phyloP scores from a whole-genome alignment of 2,888 invertebrate genomes.

The Epicampocera succincta region DNA sequence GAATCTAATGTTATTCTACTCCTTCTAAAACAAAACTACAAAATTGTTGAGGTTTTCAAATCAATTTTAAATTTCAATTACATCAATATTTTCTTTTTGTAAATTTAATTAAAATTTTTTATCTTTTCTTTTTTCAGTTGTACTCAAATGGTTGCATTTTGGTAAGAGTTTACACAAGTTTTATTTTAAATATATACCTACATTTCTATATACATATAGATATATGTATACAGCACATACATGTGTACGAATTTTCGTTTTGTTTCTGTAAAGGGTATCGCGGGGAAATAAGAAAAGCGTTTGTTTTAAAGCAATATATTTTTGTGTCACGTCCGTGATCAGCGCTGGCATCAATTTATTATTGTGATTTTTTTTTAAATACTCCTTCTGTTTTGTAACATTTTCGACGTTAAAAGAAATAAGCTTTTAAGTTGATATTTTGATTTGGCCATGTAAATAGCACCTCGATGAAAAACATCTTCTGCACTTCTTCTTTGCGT shows the following conservation, averaged over 20 bases:
- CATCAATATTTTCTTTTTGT: conserved; percentile 38
- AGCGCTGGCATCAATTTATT: conserved; percentile 32
- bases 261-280: neutral
- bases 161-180: neutral
- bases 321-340: conserved; percentile 61
- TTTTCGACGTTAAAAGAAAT: conserved; percentile 44
- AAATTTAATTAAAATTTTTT: conserved; percentile 63
- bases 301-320: conserved; percentile 49
- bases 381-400: conserved; percentile 7
- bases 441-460: conserved; percentile 41
- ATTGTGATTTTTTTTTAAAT: neutral
- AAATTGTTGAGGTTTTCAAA: conserved; percentile 68
- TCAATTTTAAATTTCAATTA: conserved; percentile 61
- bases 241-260: too few relatives aligned
- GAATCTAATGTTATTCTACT: conserved; percentile 43
- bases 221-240: too few relatives aligned
- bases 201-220: neutral
- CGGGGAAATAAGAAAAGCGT: too few relatives aligned
- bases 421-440: conserved; percentile 55
- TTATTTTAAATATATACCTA: neutral
- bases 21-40: conserved; percentile 23
- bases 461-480: conserved; percentile 20
- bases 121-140: conserved; percentile 7
- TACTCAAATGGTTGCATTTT: conserved; percentile 1
- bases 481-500: neutral